Conservation (phyloP, 35 echinoderm and acorn worm genomes). For the Hemicentrotus pulcherrimus region DNA sequence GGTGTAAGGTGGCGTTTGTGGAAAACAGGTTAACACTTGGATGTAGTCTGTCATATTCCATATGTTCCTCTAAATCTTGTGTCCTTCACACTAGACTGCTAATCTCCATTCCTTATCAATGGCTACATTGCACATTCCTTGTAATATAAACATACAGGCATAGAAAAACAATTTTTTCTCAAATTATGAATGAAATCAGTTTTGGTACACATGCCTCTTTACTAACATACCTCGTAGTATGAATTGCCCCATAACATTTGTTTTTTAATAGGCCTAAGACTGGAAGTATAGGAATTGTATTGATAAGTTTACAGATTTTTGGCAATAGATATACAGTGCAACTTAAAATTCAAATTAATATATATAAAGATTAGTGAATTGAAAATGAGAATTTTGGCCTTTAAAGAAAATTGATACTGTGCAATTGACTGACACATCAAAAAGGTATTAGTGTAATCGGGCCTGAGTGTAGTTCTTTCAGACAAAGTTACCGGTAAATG, state of each 20-base stretch:
- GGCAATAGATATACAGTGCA: too few relatives aligned
- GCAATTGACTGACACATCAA: too few relatives aligned
- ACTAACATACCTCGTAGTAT: background rate
- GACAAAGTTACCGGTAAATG: too few relatives aligned
- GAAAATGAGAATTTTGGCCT: too few relatives aligned
- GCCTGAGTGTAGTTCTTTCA: too few relatives aligned
- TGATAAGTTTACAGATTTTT: too few relatives aligned
- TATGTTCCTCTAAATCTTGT: background rate
- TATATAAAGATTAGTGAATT: too few relatives aligned
- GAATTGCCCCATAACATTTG: background rate
- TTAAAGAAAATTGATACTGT: too few relatives aligned
- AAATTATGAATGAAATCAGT: background rate
- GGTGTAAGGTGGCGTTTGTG: background rate
- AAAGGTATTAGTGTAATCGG: too few relatives aligned
- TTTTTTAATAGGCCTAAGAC: background rate
- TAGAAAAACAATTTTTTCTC: background rate
- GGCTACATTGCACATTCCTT: background rate
- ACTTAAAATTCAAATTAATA: too few relatives aligned
- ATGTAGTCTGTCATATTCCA: background rate
- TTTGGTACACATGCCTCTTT: background rate
- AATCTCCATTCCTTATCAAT: background rate
- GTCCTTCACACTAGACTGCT: constrained; percentile 13
- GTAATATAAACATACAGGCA: background rate
- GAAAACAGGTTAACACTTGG: background rate
- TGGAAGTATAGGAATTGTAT: background rate